Base-by-base conservation (phyloP, 2,113 vertebrate genomes). In the Onychostoma macrolepis region DNA sequence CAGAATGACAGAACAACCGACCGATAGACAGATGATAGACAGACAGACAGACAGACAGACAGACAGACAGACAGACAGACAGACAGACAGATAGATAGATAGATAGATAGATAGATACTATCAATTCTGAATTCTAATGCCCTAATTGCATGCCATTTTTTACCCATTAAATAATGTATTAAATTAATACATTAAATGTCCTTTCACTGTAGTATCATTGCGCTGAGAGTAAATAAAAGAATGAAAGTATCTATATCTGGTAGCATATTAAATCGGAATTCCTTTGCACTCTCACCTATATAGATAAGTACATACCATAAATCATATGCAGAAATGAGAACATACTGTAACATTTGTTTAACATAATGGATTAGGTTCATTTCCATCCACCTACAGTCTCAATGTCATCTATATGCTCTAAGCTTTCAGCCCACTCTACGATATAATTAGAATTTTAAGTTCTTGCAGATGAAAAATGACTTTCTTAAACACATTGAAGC, bases 381-480 rank as follows among this genome's bases (percentile, higher is more conserved):
- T 74, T 56, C 33, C 69, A 72, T 84, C 83, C 48, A 72, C 69
- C 48, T 75, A 56, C 67, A 75, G 67, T 84, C 28, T 13, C 83
- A 84, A n/a, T 56, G 45, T 74, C 69, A 84, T 75, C 67, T 84
- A 74, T 69, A 84, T 84, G 41, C 83, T 58, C 30, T n/a, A 45
- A 12, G 69, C 53, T 63, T 26, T 3, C 69, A 75, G 50, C 38
- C 78, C 72, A 77, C 71, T 67, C 80, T 50, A 41, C 69, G 67
- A 28, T 33, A 58, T 58, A 53, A 84, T 75, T 58, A 74, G 17
- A 13, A 58, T 74, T 53, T 21, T 48, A 74, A 72, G 48, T 45
- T 85, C 38, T 82, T 38, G 28, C 61, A 87, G 45, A 74, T 53
- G 67, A 84, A 84, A 84, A 84, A 84, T 84, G 12, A 80, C 45